Conservation (phyloP, 1,140 invertebrate genomes). For the Limonius californicus region DNA sequence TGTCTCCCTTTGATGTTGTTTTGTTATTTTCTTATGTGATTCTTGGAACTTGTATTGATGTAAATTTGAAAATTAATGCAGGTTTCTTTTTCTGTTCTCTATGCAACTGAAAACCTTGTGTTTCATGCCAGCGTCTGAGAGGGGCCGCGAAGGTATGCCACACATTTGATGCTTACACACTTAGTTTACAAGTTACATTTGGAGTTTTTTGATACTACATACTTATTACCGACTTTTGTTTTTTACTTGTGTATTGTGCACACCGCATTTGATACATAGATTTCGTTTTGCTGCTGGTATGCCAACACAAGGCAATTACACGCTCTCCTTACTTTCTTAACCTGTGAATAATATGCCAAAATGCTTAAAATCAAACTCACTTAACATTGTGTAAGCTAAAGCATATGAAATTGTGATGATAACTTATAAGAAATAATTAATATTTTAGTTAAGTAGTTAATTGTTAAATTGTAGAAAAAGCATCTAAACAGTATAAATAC, state of each 20-base stretch:
- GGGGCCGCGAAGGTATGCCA: constrained; percentile 53
- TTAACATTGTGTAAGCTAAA: too few species aligned
- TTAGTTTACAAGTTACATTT: neutral
- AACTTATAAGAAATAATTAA: too few species aligned
- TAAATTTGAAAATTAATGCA: neutral
- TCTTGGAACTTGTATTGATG: too few species aligned
- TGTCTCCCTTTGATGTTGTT: neutral
- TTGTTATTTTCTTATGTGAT: neutral
- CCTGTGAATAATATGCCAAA: too few species aligned
- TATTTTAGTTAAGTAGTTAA: too few species aligned
- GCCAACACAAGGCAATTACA: constrained; percentile 40
- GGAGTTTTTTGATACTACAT: neutral
- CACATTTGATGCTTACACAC: constrained; percentile 28
- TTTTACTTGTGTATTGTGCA: constrained; percentile 1
- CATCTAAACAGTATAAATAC: too few species aligned
- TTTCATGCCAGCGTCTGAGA: constrained; percentile 55
- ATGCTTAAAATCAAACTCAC: too few species aligned
- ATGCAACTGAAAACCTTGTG: constrained; percentile 41
- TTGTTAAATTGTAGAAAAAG: too few species aligned
- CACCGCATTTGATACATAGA: neutral
- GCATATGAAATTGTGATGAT: too few species aligned
- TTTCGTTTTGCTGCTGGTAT: constrained; percentile 39
- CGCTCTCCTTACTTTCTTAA: neutral
- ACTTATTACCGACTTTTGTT: neutral
- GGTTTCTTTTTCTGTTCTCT: neutral